Conservation (phyloP, 2,888 invertebrate genomes). For the Cheilosia impressa region DNA sequence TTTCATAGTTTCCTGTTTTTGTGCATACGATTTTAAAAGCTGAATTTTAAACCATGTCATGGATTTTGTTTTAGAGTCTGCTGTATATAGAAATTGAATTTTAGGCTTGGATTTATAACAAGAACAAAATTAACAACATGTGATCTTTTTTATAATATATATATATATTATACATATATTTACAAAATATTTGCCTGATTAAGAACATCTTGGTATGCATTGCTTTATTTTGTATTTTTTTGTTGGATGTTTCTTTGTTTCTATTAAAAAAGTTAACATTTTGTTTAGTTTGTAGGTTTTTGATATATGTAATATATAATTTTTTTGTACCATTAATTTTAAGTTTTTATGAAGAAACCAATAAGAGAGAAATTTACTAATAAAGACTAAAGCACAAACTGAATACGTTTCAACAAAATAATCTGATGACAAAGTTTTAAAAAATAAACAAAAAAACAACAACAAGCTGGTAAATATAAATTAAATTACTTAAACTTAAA, state of each 20-base stretch:
- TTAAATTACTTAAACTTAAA: conserved; percentile 47
- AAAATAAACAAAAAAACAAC: background rate
- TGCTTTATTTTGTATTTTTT: conserved; percentile 24
- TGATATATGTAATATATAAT: conserved; percentile 30
- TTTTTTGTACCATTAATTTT: conserved; percentile 35
- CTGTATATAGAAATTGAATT: conserved; percentile 39
- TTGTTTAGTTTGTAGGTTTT: conserved; percentile 52
- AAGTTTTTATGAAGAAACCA: conserved; percentile 5
- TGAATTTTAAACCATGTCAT: background rate
- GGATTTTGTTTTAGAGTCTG: conserved; percentile 26
- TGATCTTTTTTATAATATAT: conserved; percentile 69
- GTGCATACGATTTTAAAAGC: background rate
- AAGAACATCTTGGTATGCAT: conserved; percentile 44
- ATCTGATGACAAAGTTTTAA: conserved; percentile 29
- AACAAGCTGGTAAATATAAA: conserved; percentile 17
- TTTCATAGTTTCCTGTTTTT: background rate
- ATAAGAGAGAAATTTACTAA: conserved; percentile 25
- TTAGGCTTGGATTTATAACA: conserved; percentile 48
- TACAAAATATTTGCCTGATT: conserved; percentile 67
- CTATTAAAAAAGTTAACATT: background rate
- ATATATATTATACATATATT: conserved; percentile 65
- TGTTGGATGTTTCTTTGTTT: background rate
- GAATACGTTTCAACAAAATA: conserved; percentile 40
- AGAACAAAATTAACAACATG: conserved; percentile 65
- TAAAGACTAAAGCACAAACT: conserved; percentile 62